phyloP scores from a whole-genome alignment of 2,888 invertebrate species.

The Muschampia plurimacula region DNA sequence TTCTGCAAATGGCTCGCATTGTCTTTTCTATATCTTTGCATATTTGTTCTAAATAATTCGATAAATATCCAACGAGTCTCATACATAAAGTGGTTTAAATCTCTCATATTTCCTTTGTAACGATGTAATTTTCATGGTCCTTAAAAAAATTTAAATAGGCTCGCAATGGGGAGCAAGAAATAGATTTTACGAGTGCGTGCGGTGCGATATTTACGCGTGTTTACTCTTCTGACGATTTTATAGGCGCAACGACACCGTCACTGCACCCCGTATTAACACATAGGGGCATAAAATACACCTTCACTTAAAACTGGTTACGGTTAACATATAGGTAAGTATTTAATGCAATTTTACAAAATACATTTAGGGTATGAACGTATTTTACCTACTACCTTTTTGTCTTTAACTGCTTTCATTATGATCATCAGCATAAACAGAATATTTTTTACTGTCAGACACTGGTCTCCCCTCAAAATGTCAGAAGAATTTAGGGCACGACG shows the following conservation, averaged over 20 bases:
- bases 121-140: constrained; percentile 37
- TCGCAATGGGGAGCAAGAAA: constrained; percentile 74
- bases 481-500: too few species aligned
- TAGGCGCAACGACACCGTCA: constrained; percentile 83
- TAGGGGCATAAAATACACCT: constrained; percentile 15
- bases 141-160: constrained; percentile 61
- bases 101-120: too few species aligned
- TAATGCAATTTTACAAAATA: too few species aligned
- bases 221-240: constrained; percentile 82
- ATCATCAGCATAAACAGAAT: too few species aligned
- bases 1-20: background rate
- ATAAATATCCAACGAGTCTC: too few species aligned
- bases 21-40: background rate
- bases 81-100: too few species aligned
- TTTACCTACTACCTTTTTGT: too few species aligned
- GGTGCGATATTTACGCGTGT: constrained; percentile 82
- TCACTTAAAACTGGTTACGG: background rate
- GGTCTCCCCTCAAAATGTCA: too few species aligned
- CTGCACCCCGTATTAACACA: constrained; percentile 65
- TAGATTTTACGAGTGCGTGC: constrained; percentile 83
- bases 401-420: too few species aligned
- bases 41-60: too few species aligned
- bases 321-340: too few species aligned
- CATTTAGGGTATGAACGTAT: background rate
- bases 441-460: too few species aligned